phyloP scores from a whole-genome alignment of 2,888 invertebrate genomes.

The Catonia carolina region DNA sequence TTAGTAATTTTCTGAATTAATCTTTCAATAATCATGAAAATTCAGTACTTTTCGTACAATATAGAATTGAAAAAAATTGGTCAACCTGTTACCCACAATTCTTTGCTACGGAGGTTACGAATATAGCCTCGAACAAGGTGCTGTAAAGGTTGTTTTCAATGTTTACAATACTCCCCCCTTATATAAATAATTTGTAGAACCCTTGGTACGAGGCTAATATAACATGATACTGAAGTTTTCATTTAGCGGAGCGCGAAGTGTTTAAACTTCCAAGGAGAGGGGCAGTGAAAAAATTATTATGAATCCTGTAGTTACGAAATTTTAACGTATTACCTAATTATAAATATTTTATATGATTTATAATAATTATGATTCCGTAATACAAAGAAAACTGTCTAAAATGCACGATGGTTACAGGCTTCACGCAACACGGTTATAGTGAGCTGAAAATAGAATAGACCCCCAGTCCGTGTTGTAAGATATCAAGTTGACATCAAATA shows the following conservation, averaged over 20 bases:
- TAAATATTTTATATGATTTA: no score
- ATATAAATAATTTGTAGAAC: not conserved
- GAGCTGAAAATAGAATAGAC: constrained; percentile 2
- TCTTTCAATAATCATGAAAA: no score
- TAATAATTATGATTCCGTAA: no score
- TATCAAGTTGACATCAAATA: no score
- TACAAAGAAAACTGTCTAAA: no score
- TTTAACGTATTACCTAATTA: no score
- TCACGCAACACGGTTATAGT: not conserved
- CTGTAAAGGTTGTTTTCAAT: no score
- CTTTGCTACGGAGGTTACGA: not conserved
- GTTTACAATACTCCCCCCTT: constrained; percentile 6
- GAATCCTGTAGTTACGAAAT: not conserved
- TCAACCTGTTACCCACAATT: not conserved
- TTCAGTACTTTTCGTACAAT: no score
- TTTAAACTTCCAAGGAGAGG: not conserved
- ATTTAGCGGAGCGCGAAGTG: constrained; percentile 16
- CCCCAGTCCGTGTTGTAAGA: not conserved
- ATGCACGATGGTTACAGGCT: no score
- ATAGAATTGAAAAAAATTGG: no score
- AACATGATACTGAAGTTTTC: not conserved
- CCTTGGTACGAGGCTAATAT: not conserved
- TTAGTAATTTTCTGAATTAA: no score
- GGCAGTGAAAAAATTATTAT: not conserved
- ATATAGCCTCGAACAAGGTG: no score